Base-by-base conservation (phyloP, 2,888 invertebrate genomes). In the Ochlodes sylvanus region DNA sequence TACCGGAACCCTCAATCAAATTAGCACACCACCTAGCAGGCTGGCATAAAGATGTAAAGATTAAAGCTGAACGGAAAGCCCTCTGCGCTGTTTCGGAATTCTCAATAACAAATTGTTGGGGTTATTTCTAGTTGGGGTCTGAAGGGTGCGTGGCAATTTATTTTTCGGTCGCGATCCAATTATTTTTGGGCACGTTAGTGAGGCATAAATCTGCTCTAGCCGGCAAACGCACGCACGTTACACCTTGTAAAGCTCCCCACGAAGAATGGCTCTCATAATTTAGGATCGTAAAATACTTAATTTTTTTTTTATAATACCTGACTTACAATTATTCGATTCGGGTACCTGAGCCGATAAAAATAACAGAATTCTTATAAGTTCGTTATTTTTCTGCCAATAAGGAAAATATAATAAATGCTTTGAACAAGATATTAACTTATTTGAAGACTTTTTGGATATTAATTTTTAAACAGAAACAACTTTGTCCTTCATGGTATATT, bases 111-210 rank as follows among this genome's bases (percentile, higher is more conserved):
- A 88, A 87, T 86, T 84, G 83, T 83, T 81, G 74, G 79, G 84
- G 83, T 82, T 82, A 81, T 81, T 83, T 80, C 82, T 81, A 82
- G 84, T 75, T 75, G 76, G 75, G 75, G 72, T 71, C 74, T 74
- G 73, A 78, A 76, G 76, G 75, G 77, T 73, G 77, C 78, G 70
- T 77, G 77, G 82, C 88, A 85, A 90, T 90, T 90, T 92, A 91
- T 92, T 89, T 90, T 89, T 88, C 89, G 89, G 86, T 86, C 84
- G 84, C 84, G 78, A 85, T 88, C 90, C 91, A 92, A 92, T 92
- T 92, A 92, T 92, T 92, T 91, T 88, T 84, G 86, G 89, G 87
- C 87, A 86, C 83, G 89, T 85, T 89, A 86, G 86, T 85, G 82
- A 79, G 77, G 84, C 84, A 90, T 77, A 76, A 75, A 77, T 87